Percentiles rank a stretch among this genome's conserved stretches.
phyloP scores from a whole-genome alignment of 2,888 invertebrate species.

The Perizoma affinitatum region DNA sequence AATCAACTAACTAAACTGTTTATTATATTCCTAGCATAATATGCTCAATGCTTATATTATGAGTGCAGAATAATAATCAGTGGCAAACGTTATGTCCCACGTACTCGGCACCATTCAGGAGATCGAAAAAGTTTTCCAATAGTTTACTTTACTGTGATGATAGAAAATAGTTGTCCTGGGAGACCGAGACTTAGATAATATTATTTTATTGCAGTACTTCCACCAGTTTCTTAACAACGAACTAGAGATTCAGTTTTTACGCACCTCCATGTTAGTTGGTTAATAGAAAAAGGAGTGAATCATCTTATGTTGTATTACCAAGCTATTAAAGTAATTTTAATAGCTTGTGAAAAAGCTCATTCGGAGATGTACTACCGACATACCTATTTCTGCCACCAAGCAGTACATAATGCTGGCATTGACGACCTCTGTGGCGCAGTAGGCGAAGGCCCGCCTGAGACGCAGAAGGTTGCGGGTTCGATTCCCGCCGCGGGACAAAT shows the following conservation, averaged over 20 bases:
- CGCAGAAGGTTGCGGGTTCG: no score
- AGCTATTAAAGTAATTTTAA: not conserved
- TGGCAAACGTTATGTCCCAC: constrained; percentile 66
- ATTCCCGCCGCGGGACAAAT: no score
- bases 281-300: not conserved
- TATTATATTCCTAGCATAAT: no score
- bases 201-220: constrained; percentile 64
- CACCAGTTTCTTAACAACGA: constrained; percentile 38
- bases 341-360: no score
- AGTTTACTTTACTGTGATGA: constrained; percentile 68
- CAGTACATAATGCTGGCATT: no score
- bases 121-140: constrained; percentile 82
- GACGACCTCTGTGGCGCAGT: no score
- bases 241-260: constrained; percentile 15
- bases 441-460: no score
- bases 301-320: no score
- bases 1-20: no score
- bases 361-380: no score
- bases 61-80: constrained; percentile 16
- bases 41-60: constrained; percentile 1
- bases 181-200: constrained; percentile 50
- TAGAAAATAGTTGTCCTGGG: constrained; percentile 69
- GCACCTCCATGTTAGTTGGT: not conserved
- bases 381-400: no score
- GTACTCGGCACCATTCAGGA: constrained; percentile 71